Evolutionary conservation across 2,113 vertebrate species (phyloP).

Genomic region (Scatophagus argus): DNA sequence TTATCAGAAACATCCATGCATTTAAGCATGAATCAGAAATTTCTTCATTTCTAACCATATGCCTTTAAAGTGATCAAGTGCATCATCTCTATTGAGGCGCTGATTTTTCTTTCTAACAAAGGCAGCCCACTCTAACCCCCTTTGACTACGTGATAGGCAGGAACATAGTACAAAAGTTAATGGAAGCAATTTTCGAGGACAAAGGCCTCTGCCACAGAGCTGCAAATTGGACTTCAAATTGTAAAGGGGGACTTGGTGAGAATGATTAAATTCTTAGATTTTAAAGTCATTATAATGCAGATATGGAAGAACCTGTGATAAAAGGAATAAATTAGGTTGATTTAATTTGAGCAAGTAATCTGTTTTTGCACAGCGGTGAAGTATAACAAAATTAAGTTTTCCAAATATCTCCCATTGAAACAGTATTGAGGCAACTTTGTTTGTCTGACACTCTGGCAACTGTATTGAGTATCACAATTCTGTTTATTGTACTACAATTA

Average conservation of each 20-base stretch:
- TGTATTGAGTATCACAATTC: slow-evolving; percentile 32
- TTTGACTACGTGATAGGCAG: slow-evolving; percentile 62
- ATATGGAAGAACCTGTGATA: slow-evolving; percentile 43
- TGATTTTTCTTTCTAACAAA: slow-evolving; percentile 58
- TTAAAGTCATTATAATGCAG: slow-evolving; percentile 63
- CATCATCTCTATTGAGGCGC: slow-evolving; percentile 44
- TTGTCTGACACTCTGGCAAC: slow-evolving; percentile 27
- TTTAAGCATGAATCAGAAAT: slow-evolving; percentile 23
- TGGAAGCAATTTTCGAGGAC: slow-evolving; percentile 77
- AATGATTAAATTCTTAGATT: slow-evolving; percentile 70
- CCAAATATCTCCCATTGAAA: slow-evolving; percentile 50
- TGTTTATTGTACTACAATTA: slow-evolving; percentile 43
- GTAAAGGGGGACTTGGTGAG: slow-evolving; percentile 59
- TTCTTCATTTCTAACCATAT: slow-evolving; percentile 8
- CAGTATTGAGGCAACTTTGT: slow-evolving; percentile 12
- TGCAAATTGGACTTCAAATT: slow-evolving; percentile 70
- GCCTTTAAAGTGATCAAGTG: slow-evolving; percentile 31
- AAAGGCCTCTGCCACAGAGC: slow-evolving; percentile 62
- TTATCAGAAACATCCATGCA: slow-evolving; percentile 28
- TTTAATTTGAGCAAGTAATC: slow-evolving; percentile 37
- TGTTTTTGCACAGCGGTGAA: slow-evolving; percentile 26
- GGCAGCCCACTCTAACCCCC: slow-evolving; percentile 35
- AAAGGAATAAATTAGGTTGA: slow-evolving; percentile 54
- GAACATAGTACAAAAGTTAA: slow-evolving; percentile 63
- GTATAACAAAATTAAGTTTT: slow-evolving; percentile 47